phyloP scores from a whole-genome alignment of 2,113 vertebrate species.

The Proterorhinus semilunaris region DNA sequence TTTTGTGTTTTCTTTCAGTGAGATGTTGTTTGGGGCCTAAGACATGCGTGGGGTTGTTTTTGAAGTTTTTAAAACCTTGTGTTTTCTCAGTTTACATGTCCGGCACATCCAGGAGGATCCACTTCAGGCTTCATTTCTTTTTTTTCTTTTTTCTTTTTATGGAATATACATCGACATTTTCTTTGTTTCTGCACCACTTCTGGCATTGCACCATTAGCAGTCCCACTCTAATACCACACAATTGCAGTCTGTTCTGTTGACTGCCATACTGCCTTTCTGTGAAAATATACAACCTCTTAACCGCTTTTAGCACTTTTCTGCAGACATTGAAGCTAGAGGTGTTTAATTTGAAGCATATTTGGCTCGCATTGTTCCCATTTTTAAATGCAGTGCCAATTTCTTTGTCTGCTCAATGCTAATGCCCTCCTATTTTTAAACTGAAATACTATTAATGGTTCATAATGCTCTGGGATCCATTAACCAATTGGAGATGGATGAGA shows the following conservation, averaged over 20 bases:
- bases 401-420: background rate
- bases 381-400: background rate
- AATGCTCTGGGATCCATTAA: background rate
- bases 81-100: too few species aligned
- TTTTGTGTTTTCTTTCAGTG: too few species aligned
- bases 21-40: too few species aligned
- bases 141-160: too few species aligned
- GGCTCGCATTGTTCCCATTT: background rate
- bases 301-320: background rate
- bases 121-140: too few species aligned
- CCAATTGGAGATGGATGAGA: background rate
- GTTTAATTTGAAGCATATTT: conserved; percentile 11
- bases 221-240: conserved; percentile 31
- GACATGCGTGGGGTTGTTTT: too few species aligned
- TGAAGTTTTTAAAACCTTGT: too few species aligned
- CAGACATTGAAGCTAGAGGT: conserved; percentile 10
- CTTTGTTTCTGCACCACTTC: conserved; percentile 41
- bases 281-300: conserved; percentile 1
- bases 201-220: conserved; percentile 46
- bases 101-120: too few species aligned
- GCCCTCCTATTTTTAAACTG: conserved; percentile 5
- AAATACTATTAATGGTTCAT: background rate
- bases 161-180: conserved; percentile 29
- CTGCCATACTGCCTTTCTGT: conserved; percentile 12
- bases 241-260: conserved; percentile 25